Evolutionary conservation across 2,888 invertebrate species (phyloP).

Genomic region (Diarsia rubi): DNA sequence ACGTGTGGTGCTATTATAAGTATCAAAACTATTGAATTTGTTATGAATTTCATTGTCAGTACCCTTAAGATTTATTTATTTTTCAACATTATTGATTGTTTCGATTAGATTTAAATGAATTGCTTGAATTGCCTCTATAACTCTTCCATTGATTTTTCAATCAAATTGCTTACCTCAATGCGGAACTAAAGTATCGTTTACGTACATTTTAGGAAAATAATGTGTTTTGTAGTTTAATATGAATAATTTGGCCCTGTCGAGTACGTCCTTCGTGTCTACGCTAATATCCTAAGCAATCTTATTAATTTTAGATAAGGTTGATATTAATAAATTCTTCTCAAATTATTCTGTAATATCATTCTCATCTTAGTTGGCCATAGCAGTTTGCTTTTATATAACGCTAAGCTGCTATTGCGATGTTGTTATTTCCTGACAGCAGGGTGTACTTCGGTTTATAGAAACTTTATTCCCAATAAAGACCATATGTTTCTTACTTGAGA

Average conservation of each 20-base stretch:
- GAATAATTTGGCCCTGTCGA: constrained; percentile 78
- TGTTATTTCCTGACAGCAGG: background rate
- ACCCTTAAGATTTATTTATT: background rate
- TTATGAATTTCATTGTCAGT: constrained; percentile 23
- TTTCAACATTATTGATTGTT: background rate
- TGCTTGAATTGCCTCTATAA: constrained; percentile 39
- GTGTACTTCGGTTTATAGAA: too few relatives aligned
- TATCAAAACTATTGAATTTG: constrained; percentile 54
- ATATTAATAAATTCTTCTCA: constrained; percentile 52
- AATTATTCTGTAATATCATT: constrained; percentile 28
- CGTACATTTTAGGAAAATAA: background rate
- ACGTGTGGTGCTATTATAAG: constrained; percentile 84
- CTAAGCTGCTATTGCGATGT: background rate
- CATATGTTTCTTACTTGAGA: too few relatives aligned
- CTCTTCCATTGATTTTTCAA: constrained; percentile 46
- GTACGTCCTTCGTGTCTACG: constrained; percentile 75
- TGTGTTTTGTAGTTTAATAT: constrained; percentile 12
- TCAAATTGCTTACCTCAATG: constrained; percentile 50
- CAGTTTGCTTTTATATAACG: background rate
- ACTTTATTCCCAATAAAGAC: too few relatives aligned
- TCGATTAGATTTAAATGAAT: constrained; percentile 10
- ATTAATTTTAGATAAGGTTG: constrained; percentile 53
- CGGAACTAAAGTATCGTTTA: constrained; percentile 7
- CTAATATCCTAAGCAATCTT: constrained; percentile 61
- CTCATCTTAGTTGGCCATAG: constrained; percentile 1